phyloP scores from a whole-genome alignment of 2,888 invertebrate species.

The Lasioglossum figueresi region DNA sequence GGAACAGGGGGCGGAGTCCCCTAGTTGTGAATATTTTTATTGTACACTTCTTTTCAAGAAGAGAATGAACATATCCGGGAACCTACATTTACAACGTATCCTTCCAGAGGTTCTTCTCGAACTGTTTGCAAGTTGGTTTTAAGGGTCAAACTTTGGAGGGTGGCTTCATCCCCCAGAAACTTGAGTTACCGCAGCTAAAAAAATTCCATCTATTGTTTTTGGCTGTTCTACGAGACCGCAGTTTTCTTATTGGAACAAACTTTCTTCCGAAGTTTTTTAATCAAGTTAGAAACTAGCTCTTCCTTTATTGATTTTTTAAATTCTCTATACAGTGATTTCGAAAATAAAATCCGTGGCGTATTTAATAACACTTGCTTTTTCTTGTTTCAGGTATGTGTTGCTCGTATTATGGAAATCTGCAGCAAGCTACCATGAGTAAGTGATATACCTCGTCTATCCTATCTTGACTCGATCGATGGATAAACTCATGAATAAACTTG shows the following conservation, averaged over 20 bases:
- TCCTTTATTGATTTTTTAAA: neutral
- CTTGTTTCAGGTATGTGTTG: conserved; percentile 23
- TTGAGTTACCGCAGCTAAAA: neutral
- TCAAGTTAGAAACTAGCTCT: neutral
- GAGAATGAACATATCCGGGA: neutral
- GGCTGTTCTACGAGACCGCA: neutral
- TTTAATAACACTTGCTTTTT: neutral
- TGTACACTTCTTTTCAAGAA: neutral
- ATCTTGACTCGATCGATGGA: neutral
- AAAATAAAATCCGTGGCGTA: neutral
- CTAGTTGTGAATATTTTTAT: neutral
- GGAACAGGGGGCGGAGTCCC: no score
- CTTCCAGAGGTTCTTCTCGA: neutral
- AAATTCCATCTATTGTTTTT: neutral
- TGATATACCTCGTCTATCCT: neutral
- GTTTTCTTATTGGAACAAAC: neutral
- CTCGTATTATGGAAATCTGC: neutral
- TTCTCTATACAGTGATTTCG: neutral
- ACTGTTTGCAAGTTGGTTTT: neutral
- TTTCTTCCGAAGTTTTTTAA: neutral
- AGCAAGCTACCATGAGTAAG: neutral
- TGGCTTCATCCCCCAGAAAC: neutral
- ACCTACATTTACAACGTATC: neutral
- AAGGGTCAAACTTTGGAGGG: neutral
- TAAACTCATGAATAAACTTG: neutral